These are phyloP conservation scores for Solea solea DNA, from an alignment of 2,113 vertebrate genomes.

Conservation along the genomic window DNA sequence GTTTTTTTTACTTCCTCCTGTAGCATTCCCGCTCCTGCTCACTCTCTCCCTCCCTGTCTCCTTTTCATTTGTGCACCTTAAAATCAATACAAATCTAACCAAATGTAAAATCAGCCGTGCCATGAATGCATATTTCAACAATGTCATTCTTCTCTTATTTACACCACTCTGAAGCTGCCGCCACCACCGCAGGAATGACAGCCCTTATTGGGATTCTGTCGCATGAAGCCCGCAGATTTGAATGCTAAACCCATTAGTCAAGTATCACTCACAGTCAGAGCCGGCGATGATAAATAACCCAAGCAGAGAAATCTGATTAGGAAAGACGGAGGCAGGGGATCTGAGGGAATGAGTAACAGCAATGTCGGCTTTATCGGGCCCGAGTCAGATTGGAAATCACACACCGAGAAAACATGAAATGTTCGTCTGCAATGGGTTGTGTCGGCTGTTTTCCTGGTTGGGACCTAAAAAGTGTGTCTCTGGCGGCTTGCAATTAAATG, in stretches of 20 bases:
- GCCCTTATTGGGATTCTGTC: constrained; percentile 78
- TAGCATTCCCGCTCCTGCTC: background rate
- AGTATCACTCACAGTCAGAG: constrained; percentile 81
- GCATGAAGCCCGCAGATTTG: constrained; percentile 79
- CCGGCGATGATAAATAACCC: constrained; percentile 79
- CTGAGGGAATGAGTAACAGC: constrained; percentile 78
- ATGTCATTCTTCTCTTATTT: constrained; percentile 70
- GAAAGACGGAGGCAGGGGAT: constrained; percentile 72
- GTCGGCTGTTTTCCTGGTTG: constrained; percentile 67
- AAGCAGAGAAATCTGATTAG: constrained; percentile 80
- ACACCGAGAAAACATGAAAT: constrained; percentile 76
- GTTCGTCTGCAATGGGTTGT: constrained; percentile 70
- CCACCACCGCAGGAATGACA: constrained; percentile 69
- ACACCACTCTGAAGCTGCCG: constrained; percentile 53
- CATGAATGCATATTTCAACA: constrained; percentile 69
- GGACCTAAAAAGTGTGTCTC: constrained; percentile 57
- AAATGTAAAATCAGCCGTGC: constrained; percentile 57
- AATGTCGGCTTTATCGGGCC: constrained; percentile 72
- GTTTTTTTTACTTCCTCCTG: background rate
- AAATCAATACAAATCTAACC: constrained; percentile 70
- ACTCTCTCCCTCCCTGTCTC: background rate
- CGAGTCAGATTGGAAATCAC: constrained; percentile 78
- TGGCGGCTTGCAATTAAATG: constrained; percentile 68
- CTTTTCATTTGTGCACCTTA: constrained; percentile 54
- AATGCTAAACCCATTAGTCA: constrained; percentile 82